phyloP scores from a whole-genome alignment of 92 coral and sea anemone species.

The Palythoa caribaeorum region DNA sequence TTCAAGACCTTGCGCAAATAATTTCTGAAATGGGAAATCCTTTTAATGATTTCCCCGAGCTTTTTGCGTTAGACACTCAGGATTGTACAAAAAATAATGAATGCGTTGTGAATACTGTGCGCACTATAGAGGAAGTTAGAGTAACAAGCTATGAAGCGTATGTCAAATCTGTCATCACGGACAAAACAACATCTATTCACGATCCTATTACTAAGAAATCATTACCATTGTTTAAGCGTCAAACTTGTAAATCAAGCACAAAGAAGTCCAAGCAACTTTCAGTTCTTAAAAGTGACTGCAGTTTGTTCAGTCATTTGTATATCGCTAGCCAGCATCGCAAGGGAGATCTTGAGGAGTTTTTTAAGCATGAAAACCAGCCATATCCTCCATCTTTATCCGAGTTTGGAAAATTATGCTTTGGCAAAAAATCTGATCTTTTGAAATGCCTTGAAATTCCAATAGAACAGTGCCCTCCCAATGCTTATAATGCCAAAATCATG shows the following conservation, averaged over 20 bases:
- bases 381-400: conserved; percentile 66
- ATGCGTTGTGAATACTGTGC: conserved; percentile 24
- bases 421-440: conserved; percentile 54
- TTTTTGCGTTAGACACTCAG: conserved; percentile 32
- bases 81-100: conserved; percentile 2
- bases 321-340: conserved; percentile 57
- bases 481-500: conserved; percentile 55
- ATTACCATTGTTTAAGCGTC: conserved; percentile 59
- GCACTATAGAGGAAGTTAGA: conserved; percentile 35
- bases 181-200: conserved; percentile 51
- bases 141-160: background rate
- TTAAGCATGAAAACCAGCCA: conserved; percentile 57
- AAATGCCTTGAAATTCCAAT: conserved; percentile 5
- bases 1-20: conserved; percentile 13
- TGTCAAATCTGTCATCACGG: conserved; percentile 37
- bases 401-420: conserved; percentile 52
- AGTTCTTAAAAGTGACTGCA: background rate
- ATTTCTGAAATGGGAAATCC: conserved; percentile 41
- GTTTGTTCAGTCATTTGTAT: conserved; percentile 53
- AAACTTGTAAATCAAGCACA: background rate
- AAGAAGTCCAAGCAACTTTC: conserved; percentile 33
- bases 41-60: conserved; percentile 27
- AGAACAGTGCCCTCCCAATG: background rate
- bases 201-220: conserved; percentile 53
- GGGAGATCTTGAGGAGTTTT: conserved; percentile 55